Conservation (phyloP, 2,113 vertebrate species). For the Rhea pennata region DNA sequence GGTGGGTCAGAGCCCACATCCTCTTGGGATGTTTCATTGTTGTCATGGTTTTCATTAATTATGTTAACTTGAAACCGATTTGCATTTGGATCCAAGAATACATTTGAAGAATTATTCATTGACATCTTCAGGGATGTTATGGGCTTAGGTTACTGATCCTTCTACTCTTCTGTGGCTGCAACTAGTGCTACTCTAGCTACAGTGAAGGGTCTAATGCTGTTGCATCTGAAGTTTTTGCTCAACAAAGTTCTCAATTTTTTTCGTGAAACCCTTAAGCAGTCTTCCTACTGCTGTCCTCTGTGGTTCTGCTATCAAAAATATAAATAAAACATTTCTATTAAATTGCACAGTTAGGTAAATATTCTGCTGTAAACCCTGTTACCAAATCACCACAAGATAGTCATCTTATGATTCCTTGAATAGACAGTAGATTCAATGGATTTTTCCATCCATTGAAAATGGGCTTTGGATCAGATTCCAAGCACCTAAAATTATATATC, state of each 20-base stretch:
- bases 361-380: not conserved
- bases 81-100: conserved; percentile 74
- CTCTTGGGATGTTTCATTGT: conserved; percentile 53
- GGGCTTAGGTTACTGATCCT: not conserved
- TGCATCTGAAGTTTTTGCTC: not conserved
- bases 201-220: conserved; percentile 4
- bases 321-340: conserved; percentile 41
- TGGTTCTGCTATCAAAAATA: conserved; percentile 54
- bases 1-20: conserved; percentile 80
- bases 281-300: conserved; percentile 27
- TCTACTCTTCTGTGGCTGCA: not conserved
- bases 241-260: conserved; percentile 12
- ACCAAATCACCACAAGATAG: not conserved
- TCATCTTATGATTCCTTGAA: not conserved
- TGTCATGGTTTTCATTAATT: conserved; percentile 74
- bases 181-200: not conserved
- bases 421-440: not conserved
- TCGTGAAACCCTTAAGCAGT: conserved; percentile 12
- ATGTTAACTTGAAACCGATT: conserved; percentile 83
- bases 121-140: conserved; percentile 71
- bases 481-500: not conserved
- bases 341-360: not conserved
- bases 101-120: conserved; percentile 74
- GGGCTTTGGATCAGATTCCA: not conserved
- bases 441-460: not conserved